Evolutionary conservation across 2,113 vertebrate species (phyloP), one percentile per base, ranked within the genome.

Genomic region (Brachypodius melanocephalos): DNA sequence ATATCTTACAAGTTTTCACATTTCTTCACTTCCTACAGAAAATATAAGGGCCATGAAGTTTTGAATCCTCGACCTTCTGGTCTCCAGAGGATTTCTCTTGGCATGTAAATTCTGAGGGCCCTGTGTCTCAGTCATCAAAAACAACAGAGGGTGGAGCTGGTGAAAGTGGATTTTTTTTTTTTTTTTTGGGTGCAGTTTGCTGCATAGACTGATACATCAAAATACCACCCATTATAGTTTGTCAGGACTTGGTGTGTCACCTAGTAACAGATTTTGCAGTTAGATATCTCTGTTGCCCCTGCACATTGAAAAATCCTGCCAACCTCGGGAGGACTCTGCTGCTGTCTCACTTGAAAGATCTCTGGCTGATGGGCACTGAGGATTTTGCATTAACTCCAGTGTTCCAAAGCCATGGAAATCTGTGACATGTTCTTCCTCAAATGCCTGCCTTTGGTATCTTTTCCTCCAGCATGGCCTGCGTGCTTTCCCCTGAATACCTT

Each of bases 231-330:
- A 80, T 68, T 85, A 49, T 15, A 54, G 74, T 85, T 93, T 95
- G 89, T 89, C 71, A 85, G 85, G 74, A 80, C 78, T 95, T 61
- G 49, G 46, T 89, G 42, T 95, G 89, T 97, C 91, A 97, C 89
- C 88, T 95, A 95, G 95, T 97, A 96, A 95, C 89, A 95, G 91
- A 43, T 59, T 95, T 95, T 57, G 79, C 84, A 91, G 86, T 88
- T 91, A 88, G 63, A 84, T 86, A 20, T 92, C 73, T 92, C 59
- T 80, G 32, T 79, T 5, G 9, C 49, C 95, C 38, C 61, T 94
- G 65, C 72, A 67, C 0, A 0, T 48, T 80, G 62, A 88, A 83
- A 94, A 81, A 83, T 88, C 54, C 43, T 73, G 11, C 54, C 14
- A 10, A 0, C 26, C 26, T 85, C 0, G 0, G 32, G 61, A 84